Evolutionary conservation across 1,140 invertebrate species (phyloP), one percentile per base, ranked within the genome.

Genomic region (Bursaphelenchus mucronatus): DNA sequence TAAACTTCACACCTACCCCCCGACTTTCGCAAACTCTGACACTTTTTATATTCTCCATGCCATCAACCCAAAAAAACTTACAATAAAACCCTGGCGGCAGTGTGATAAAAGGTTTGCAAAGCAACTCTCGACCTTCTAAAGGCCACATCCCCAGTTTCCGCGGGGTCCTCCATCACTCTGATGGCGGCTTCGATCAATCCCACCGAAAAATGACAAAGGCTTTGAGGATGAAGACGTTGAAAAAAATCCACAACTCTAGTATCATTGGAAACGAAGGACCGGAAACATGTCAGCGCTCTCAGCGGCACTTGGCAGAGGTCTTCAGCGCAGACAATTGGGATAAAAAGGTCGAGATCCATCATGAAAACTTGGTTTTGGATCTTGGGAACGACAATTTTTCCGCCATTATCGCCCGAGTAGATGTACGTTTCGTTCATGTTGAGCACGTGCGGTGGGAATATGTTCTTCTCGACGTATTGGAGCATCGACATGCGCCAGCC

Each of bases 391-490:
- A 50, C 45, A 6, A 40, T 19, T 59, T 59, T 44, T 6, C 11
- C 30, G 15, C 57, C 57, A 39, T 59, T 59, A 44, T 59, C 45
- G 19, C 57, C 57, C 19, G 40, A 44, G 7, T 59, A 59, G 41
- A 59, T 39, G 40, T 44, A 59, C 11, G 57, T 59, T 39, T 59
- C 57, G 41, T 59, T 59, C 11, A 59, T 13, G 40, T 59, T 59
- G 40, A 59, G 57, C 1, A 59, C 57, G 41, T n/a, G 19, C 13
- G 45, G 11, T 44, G 57, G 57, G 17, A 59, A 39, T n/a, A 59
- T 9, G 41, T 50, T 50, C 11, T 39, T 13, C 7, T 59, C 57
- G 46, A 59, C 30, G 5, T 44, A 50, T 39, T 13, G 15, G 40
- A 44, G n/a, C 57, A 59, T 59, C 11, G 19, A n/a, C 15, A n/a